phyloP scores from a whole-genome alignment of 2,113 vertebrate species.

The Tenrec ecaudatus region DNA sequence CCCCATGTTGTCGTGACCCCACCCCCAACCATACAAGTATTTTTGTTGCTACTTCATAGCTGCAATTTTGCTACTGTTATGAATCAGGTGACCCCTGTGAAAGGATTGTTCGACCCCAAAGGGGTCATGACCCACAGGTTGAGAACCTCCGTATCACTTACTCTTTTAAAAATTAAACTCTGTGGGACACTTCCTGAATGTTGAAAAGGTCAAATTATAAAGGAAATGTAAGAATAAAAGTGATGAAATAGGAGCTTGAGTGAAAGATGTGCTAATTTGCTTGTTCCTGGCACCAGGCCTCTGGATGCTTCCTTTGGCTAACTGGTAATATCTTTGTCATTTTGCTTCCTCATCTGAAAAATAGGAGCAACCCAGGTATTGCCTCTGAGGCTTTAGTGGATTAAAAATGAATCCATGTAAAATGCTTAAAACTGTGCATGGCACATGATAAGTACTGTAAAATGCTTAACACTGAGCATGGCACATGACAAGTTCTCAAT shows the following conservation, averaged over 20 bases:
- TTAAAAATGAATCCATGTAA: background rate
- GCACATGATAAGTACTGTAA: background rate
- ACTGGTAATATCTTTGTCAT: background rate
- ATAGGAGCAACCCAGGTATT: slow-evolving; percentile 1
- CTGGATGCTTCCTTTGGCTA: background rate
- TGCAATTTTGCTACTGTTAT: no score
- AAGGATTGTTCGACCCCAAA: no score
- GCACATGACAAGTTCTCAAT: background rate
- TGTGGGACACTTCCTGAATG: background rate
- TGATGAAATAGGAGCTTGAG: background rate
- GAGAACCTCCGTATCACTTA: background rate
- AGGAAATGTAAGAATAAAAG: slow-evolving; percentile 11
- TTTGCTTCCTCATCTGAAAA: slow-evolving; percentile 2
- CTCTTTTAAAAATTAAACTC: slow-evolving; percentile 21
- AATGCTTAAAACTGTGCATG: background rate
- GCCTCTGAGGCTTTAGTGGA: background rate
- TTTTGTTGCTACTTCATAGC: no score
- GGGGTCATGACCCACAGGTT: no score
- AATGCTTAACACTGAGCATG: background rate
- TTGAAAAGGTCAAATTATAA: slow-evolving; percentile 23
- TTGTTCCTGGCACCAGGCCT: background rate
- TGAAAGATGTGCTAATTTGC: background rate
- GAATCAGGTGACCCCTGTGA: no score
- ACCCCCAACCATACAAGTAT: no score
- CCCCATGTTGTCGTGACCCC: no score